These are phyloP conservation scores for Melanostigma gelatinosum DNA, from an alignment of 2,113 vertebrate species.

Conservation along the genomic window DNA sequence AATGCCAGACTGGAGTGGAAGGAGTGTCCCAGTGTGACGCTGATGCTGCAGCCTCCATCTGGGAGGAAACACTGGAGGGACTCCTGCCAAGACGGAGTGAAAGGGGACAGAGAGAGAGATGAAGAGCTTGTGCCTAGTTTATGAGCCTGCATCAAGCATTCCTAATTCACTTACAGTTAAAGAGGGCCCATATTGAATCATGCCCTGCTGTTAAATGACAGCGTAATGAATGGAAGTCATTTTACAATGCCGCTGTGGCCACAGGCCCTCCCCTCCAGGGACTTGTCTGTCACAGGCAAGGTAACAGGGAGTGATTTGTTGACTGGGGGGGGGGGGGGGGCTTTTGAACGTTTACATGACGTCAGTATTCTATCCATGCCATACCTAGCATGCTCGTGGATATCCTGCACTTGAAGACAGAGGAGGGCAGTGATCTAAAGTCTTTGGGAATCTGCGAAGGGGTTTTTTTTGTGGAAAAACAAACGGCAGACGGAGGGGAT, in stretches of 20 bases:
- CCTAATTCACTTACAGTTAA: slow-evolving; percentile 57
- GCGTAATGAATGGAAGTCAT: slow-evolving; percentile 65
- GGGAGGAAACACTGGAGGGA: slow-evolving; percentile 6
- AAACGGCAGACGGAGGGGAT: slow-evolving; percentile 33
- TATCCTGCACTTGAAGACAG: slow-evolving; percentile 52
- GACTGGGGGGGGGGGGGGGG: slow-evolving; percentile 17
- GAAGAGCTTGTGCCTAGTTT: slow-evolving; percentile 37
- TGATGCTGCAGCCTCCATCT: slow-evolving; percentile 1
- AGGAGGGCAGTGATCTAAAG: slow-evolving; percentile 11
- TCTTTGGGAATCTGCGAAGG: slow-evolving; percentile 26
- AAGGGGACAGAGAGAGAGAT: slow-evolving; percentile 8
- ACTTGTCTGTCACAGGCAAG: slow-evolving; percentile 52
- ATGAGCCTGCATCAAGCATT: slow-evolving; percentile 38
- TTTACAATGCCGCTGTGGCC: slow-evolving; percentile 64
- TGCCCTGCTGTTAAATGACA: slow-evolving; percentile 66
- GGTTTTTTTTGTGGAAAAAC: slow-evolving; percentile 51
- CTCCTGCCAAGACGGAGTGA: slow-evolving; percentile 10
- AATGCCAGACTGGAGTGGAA: slow-evolving; percentile 7
- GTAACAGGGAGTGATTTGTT: slow-evolving; percentile 59
- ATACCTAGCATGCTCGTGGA: slow-evolving; percentile 31
- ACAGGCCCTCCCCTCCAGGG: slow-evolving; percentile 54
- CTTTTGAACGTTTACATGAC: slow-evolving; percentile 33
- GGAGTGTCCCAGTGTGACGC: not conserved
- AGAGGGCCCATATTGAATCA: slow-evolving; percentile 53
- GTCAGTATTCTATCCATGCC: slow-evolving; percentile 34